Evolutionary conservation across 2,113 vertebrate species (phyloP).

Genomic region (Ptyas mucosa): DNA sequence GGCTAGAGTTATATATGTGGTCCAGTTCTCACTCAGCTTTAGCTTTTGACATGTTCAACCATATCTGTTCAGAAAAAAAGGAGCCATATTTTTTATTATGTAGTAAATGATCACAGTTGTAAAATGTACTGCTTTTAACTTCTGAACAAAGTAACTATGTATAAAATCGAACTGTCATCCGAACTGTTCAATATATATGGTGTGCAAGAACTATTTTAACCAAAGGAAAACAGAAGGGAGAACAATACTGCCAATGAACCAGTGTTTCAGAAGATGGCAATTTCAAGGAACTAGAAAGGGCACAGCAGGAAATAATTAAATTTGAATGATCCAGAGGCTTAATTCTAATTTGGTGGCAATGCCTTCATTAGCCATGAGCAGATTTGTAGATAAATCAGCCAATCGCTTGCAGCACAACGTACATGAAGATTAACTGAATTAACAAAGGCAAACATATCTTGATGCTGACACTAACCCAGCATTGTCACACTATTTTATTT

Average conservation of each 20-base stretch:
- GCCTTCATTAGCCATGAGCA: neutral
- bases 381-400: slow-evolving; percentile 20
- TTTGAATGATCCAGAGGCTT: slow-evolving; percentile 35
- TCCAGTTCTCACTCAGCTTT: neutral
- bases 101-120: neutral
- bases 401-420: slow-evolving; percentile 28
- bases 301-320: slow-evolving; percentile 44
- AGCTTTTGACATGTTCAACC: neutral
- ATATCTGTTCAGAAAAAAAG: neutral
- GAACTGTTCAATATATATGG: neutral
- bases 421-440: slow-evolving; percentile 19
- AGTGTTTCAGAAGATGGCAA: slow-evolving; percentile 13
- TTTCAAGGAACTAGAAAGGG: slow-evolving; percentile 28
- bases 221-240: neutral
- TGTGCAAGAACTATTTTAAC: neutral
- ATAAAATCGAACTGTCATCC: neutral
- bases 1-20: neutral
- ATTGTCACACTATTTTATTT: neutral
- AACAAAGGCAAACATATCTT: neutral
- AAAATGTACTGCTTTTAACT: neutral
- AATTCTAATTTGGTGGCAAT: slow-evolving; percentile 39
- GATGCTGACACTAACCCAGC: neutral
- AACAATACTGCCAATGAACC: slow-evolving; percentile 11
- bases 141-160: neutral
- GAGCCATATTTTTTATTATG: neutral